These are phyloP conservation scores for Phaethornis superciliosus DNA, from an alignment of 2,113 vertebrate genomes.

Conservation along the genomic window DNA sequence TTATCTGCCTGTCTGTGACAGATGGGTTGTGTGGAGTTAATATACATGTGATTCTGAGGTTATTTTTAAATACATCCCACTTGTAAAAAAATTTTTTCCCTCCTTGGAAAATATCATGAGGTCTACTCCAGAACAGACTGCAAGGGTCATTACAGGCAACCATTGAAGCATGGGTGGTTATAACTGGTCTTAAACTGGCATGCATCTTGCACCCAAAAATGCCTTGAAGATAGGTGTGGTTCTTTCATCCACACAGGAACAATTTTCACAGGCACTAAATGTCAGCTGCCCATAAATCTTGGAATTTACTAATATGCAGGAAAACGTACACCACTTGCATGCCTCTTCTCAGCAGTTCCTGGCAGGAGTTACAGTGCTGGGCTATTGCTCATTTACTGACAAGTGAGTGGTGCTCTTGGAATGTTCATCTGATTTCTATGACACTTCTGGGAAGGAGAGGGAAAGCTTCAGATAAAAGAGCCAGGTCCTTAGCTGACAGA, in stretches of 20 bases:
- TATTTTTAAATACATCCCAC: not conserved
- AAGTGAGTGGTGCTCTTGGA: not conserved
- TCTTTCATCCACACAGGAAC: not conserved
- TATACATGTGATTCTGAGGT: not conserved
- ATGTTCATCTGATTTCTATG: not conserved
- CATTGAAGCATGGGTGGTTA: not conserved
- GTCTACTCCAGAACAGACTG: not conserved
- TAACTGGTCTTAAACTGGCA: not conserved
- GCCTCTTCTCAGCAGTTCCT: not conserved
- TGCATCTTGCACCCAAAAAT: rapidly evolving
- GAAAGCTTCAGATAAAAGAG: not conserved
- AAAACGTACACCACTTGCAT: not conserved
- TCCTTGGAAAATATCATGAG: not conserved
- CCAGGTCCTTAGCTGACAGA: not conserved
- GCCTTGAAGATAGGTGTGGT: no score
- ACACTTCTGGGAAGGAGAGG: not conserved
- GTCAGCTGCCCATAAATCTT: not conserved
- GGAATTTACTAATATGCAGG: not conserved
- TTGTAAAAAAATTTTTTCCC: not conserved
- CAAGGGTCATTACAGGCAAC: not conserved
- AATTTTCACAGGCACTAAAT: not conserved
- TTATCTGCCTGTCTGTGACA: not conserved
- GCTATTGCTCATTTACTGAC: not conserved
- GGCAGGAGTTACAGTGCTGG: not conserved
- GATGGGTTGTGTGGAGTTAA: not conserved